Base-by-base conservation (phyloP, 23 tunicate genomes). In the Trididemnum miniatum region DNA sequence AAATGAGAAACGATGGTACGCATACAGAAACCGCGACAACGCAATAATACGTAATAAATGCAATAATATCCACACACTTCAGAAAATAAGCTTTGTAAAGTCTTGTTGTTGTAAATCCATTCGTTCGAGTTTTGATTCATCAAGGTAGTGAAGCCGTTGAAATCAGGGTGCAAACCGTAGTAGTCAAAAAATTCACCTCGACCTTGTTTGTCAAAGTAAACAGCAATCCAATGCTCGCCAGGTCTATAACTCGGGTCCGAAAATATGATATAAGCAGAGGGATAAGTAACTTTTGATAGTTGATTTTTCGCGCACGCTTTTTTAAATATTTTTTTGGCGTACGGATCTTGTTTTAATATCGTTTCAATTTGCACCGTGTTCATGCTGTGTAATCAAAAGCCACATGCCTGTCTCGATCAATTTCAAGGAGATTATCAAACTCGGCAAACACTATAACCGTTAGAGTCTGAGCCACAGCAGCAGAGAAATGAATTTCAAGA, bases 161-260 rank as follows among this genome's bases (percentile, higher is more conserved):
- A n/a, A n/a, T n/a, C n/a, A n/a, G n/a, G n/a, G n/a, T n/a, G n/a
- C n/a, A n/a, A n/a, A n/a, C n/a, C n/a, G n/a, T n/a, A n/a, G n/a
- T n/a, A n/a, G n/a, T n/a, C n/a, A n/a, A n/a, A n/a, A n/a, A n/a
- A n/a, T n/a, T n/a, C n/a, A n/a, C n/a, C n/a, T n/a, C n/a, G n/a
- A n/a, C n/a, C n/a, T n/a, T n/a, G n/a, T n/a, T n/a, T n/a, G n/a
- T n/a, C n/a, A n/a, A n/a, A n/a, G n/a, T 36, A 39, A 9, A 74
- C 60, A 5, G 60, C 80, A 28, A 74, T 25, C 60, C 60, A 74
- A 30, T 74, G 80, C 26, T 74, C 60, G 4, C 80, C 80, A 15
- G 60, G 60, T 44, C n/a, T 5, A 74, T 26, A 5, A 18, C 30
- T 44, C 24, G 80, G 80, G 31, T 74, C 80, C 15, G 80, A 24